Base-by-base conservation (phyloP, 2,888 invertebrate species). In the Heliconius hortense region DNA sequence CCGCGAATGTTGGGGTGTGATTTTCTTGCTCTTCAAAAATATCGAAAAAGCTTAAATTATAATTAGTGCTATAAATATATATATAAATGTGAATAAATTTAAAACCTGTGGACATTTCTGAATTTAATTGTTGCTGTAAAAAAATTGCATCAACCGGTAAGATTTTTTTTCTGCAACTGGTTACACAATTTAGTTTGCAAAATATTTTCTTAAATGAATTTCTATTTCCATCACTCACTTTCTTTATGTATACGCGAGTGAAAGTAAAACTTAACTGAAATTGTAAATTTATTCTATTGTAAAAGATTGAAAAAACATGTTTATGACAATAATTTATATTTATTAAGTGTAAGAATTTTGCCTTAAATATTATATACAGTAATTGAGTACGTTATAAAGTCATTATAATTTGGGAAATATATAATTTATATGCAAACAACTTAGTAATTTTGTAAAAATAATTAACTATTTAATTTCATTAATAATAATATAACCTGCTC, bases 141-240 rank as follows among this genome's bases (percentile, higher is more conserved):
- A 56, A 74, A 24, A 69, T 68, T 73, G 56, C 68, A 60, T 31
- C 68, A 69, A 74, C 11, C 68, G 69, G 74, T 74, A 60, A 69
- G 74, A 62, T n/a, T 24, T 48, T n/a, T 63, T 63, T 26, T 56
- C n/a, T 56, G n/a, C 43, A 13, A 28, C 13, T 53, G 31, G 69
- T 69, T 69, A 56, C 56, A 69, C 69, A 69, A 69, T 69, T 69
- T n/a, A 4, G 28, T 24, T 35, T 56, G 56, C 13, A 56, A 56
- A 56, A 53, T 48, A n/a, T 68, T 26, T 53, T 68, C n/a, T 15
- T 31, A 21, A 31, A 56, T 56, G 13, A n/a, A 69, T 56, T 69
- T 31, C 28, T 7, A 24, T 56, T 56, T 69, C 15, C n/a, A 35
- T 69, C 5, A 43, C 8, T 24, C 31, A 26, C 10, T 26, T 43